phyloP scores from a whole-genome alignment of 1,140 invertebrate species.

The Zaprionus ghesquierei region DNA sequence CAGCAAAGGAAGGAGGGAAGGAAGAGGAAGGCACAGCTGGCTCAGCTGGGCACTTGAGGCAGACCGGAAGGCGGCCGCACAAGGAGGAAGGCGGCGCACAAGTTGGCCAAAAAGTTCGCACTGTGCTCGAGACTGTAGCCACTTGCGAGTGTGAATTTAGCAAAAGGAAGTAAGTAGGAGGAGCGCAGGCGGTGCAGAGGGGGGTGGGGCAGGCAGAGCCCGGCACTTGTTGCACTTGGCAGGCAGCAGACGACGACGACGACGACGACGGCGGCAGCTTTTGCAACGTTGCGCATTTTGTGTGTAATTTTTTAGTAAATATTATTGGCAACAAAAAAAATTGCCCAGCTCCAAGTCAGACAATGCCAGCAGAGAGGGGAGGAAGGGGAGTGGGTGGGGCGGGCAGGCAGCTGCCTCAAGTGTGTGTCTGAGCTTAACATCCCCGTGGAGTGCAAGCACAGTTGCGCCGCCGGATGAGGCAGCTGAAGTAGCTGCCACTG shows the following conservation, averaged over 20 bases:
- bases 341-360: conserved; percentile 41
- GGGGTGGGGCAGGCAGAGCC: no score
- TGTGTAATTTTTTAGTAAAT: conserved; percentile 61
- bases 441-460: conserved; percentile 18
- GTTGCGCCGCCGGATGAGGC: conserved; percentile 15
- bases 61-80: conserved; percentile 22
- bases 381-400: neutral
- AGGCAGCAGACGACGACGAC: no score
- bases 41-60: conserved; percentile 14
- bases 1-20: neutral
- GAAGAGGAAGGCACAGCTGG: neutral
- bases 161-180: conserved; percentile 40
- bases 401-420: conserved; percentile 34
- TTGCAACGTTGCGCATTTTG: conserved; percentile 62
- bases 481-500: conserved; percentile 69
- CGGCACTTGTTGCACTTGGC: conserved; percentile 66
- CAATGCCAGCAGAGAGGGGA: conserved; percentile 43
- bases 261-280: conserved; percentile 25
- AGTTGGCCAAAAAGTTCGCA: conserved; percentile 41
- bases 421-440: conserved; percentile 73
- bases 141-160: conserved; percentile 51
- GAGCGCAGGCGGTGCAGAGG: conserved; percentile 1
- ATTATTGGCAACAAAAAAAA: conserved; percentile 60
- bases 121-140: conserved; percentile 20
- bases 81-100: conserved; percentile 13